Base-by-base conservation (phyloP, 2,888 invertebrate species). In the Leistus spinibarbis region DNA sequence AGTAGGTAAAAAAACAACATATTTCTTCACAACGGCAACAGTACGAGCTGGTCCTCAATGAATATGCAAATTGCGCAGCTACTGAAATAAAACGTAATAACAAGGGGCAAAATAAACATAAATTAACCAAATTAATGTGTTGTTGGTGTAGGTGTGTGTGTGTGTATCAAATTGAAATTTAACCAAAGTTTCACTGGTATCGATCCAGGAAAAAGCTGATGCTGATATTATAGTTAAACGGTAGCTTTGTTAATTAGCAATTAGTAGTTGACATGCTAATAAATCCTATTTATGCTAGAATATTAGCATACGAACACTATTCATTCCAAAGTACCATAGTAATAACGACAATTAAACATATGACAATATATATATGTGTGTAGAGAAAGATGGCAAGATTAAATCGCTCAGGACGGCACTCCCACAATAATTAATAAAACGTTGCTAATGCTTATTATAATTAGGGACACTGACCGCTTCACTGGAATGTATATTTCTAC, bases 371-470 rank as follows among this genome's bases (percentile, higher is more conserved):
- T 24, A 24, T 7, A 24, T 7, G 7, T 24, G 7, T 7, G 7
- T 40, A 40, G 3, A 40, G 40, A 40, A 40, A 40, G 40, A 40
- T 40, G 40, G 4, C 5, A 10, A 40, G 40, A 40, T 40, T 40
- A 40, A 70, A 62, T 53, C 63, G 69, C 19, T 17, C 27, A 40
- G 40, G 57, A 60, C 60, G 69, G 69, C 69, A 70, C 69, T 62
- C 69, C 69, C 19, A 62, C 40, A 62, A 40, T 54, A 70, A 70
- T 70, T 70, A 70, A 70, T 70, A 70, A 70, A 63, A 70, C n/a
- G 20, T 62, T 20, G 69, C 63, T 62, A 63, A 63, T 24, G 40
- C 13, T 40, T 40, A 40, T 40, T 40, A 40, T 40, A 40, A 40
- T 40, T 40, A 40, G 40, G 40, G 7, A 40, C 40, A 40, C 40